Base-by-base conservation (phyloP, 2,888 invertebrate genomes). In the Meghimatium bilineatum region DNA sequence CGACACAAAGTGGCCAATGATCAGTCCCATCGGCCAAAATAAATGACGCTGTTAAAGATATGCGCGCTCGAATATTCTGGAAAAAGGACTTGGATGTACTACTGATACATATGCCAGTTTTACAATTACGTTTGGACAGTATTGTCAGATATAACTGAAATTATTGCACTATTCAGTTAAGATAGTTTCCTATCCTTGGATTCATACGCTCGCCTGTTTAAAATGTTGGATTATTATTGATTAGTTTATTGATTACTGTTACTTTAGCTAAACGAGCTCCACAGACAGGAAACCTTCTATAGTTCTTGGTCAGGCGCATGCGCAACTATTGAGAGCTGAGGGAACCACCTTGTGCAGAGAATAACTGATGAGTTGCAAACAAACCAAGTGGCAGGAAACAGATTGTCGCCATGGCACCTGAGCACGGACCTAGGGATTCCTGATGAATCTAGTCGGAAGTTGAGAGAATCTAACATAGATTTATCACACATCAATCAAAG, bases 311-410 rank as follows among this genome's bases (percentile, higher is more conserved):
- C 69, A 56, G 8, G 36, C 34, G 52, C 60, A 60, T 34, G 49
- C 71, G 36, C 44, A 38, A 38, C 49, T 71, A 56, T 69, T 69
- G 17, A 56, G 56, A 56, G 60, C 20, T 36, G 60, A 23, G 36
- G n/a, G 60, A n/a, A 60, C 29, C 52, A 34, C 38, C 12, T 6
- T 56, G 69, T 56, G 74, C 29, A 8, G 81, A 23, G 74, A 74
- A 81, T 80, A 80, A 60, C 72, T 36, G 80, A 74, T 63, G 81
- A 81, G 81, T 32, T 72, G 63, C 60, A 81, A 81, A 80, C 72
- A 80, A 72, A 74, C 72, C 80, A 6, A 72, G n/a, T 81, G 81
- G 74, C 81, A 81, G 69, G 81, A 72, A 74, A 74, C 74, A 36
- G 74, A 81, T 74, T 38, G 81, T 44, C 63, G 81, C 72, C 74